Percentiles rank a stretch among this genome's conserved stretches.
These are phyloP conservation scores for Phalacrocorax pelagicus DNA, from an alignment of 2,113 vertebrate species.

Conservation along the genomic window DNA sequence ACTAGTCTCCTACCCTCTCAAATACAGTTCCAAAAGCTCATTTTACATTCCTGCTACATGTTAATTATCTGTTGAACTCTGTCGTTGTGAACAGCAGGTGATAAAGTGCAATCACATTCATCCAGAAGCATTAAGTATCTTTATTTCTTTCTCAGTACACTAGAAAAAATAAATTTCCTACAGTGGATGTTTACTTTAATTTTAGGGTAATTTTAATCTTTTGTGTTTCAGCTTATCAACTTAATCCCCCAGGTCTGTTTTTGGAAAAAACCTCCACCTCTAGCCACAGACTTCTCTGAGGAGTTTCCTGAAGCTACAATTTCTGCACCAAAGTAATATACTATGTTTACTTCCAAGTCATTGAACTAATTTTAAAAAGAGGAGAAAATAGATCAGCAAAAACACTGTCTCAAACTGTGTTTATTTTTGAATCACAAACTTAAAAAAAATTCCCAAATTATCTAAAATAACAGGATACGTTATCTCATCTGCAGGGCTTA, in stretches of 20 bases:
- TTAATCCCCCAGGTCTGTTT: neutral
- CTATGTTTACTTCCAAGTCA: neutral
- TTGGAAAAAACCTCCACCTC: neutral
- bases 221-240: neutral
- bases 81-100: neutral
- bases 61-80: slow-evolving; percentile 8
- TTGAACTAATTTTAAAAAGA: neutral
- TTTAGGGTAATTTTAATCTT: neutral
- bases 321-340: neutral
- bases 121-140: neutral
- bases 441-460: neutral
- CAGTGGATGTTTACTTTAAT: neutral
- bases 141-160: neutral
- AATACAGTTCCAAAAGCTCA: neutral
- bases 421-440: neutral
- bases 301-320: neutral
- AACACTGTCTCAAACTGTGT: neutral
- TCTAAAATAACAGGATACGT: neutral
- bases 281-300: neutral
- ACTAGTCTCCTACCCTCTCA: neutral
- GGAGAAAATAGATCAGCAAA: neutral
- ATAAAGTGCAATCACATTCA: neutral
- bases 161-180: neutral
- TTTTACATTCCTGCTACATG: neutral
- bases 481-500: neutral